phyloP scores from a whole-genome alignment of 1,140 invertebrate genomes.

The Harlomillsia oculata region DNA sequence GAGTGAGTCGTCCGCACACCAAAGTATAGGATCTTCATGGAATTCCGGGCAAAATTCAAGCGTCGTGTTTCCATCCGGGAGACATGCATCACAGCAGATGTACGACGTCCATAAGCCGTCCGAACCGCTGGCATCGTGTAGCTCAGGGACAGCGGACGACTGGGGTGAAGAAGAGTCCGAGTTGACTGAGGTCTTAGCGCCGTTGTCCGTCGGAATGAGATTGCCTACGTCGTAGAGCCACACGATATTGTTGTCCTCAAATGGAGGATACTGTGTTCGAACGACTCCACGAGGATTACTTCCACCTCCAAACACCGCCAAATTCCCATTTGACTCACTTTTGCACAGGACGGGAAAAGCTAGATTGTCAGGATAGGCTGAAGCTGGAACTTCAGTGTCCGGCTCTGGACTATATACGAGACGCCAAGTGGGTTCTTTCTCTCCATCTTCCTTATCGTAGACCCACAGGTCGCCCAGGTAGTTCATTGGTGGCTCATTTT shows the following conservation, averaged over 20 bases:
- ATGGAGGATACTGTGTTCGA: constrained; percentile 3
- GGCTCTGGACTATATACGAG: constrained; percentile 22
- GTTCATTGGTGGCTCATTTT: neutral
- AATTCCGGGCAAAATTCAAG: constrained; percentile 34
- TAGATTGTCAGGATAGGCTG: constrained; percentile 23
- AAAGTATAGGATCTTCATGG: constrained; percentile 19
- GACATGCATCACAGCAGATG: constrained; percentile 34
- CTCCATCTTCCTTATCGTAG: constrained; percentile 3
- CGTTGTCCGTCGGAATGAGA: constrained; percentile 11
- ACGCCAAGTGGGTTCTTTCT: constrained; percentile 9
- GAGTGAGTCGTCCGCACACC: constrained; percentile 24
- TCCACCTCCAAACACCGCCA: constrained; percentile 22
- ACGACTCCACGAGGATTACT: constrained; percentile 1
- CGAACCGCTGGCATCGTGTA: constrained; percentile 9
- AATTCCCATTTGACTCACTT: constrained; percentile 14
- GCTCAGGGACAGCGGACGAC: neutral
- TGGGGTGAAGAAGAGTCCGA: neutral
- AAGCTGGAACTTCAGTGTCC: constrained; percentile 8
- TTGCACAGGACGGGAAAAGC: constrained; percentile 25
- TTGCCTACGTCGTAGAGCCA: constrained; percentile 32
- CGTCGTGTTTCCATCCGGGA: constrained; percentile 26
- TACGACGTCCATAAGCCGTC: constrained; percentile 32
- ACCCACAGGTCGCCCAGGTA: constrained; percentile 27
- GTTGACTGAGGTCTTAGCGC: neutral
- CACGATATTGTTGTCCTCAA: constrained; percentile 23